Evolutionary conservation across 2,797 vertebrate species (phyloP).

Genomic region (Serranus cabrilla): DNA sequence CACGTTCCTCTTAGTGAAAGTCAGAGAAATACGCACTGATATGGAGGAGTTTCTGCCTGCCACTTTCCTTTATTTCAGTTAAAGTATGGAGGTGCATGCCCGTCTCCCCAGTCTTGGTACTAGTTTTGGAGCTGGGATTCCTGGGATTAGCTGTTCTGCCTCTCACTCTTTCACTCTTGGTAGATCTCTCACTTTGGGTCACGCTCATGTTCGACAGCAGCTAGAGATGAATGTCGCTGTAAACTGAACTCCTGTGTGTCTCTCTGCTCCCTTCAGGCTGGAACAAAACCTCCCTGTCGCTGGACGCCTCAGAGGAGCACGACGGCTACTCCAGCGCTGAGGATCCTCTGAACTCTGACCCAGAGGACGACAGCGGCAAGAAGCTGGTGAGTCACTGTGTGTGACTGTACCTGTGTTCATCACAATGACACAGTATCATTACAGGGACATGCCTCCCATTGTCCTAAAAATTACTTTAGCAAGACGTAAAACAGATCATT

Average conservation of each 20-base stretch:
- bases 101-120: background rate
- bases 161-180: constrained; percentile 15
- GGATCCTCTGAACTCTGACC: constrained; percentile 95
- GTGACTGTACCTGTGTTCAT: background rate
- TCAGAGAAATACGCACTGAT: constrained; percentile 21
- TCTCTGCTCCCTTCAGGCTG: constrained; percentile 86
- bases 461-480: too few relatives aligned
- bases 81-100: constrained; percentile 58
- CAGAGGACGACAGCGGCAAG: constrained; percentile 90
- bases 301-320: constrained; percentile 93
- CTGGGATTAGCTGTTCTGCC: constrained; percentile 39
- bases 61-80: constrained; percentile 23
- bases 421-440: background rate
- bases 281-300: constrained; percentile 90
- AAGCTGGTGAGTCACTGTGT: constrained; percentile 89
- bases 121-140: constrained; percentile 41
- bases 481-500: too few relatives aligned
- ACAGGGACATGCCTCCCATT: background rate
- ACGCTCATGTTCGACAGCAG: background rate
- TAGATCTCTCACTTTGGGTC: constrained; percentile 22
- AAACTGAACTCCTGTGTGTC: background rate
- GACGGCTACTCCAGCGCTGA: constrained; percentile 96
- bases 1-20: constrained; percentile 11
- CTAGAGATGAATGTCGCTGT: background rate
- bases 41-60: constrained; percentile 35